Evolutionary conservation across 2,797 vertebrate genomes (phyloP).

Genomic region (Phataginus tetradactyla): DNA sequence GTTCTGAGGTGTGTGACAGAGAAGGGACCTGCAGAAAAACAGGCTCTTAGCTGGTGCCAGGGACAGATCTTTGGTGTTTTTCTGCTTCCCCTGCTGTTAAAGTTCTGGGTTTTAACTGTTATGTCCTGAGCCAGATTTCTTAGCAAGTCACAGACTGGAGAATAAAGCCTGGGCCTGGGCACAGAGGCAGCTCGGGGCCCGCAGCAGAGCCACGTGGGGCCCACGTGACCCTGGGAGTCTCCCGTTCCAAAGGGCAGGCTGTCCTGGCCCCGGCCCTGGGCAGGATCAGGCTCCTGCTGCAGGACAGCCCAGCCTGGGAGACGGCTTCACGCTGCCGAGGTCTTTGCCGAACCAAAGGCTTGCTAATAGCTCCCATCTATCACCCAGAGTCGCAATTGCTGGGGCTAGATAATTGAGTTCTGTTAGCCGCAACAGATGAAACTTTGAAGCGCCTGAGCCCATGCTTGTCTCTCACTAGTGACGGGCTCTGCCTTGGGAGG

Average conservation of each 20-base stretch:
- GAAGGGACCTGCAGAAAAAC: neutral
- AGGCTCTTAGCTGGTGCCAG: neutral
- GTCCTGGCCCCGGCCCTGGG: neutral
- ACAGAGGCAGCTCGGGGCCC: neutral
- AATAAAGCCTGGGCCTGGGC: neutral
- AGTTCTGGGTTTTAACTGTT: neutral
- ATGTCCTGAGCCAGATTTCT: neutral
- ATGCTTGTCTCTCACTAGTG: neutral
- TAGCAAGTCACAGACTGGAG: neutral
- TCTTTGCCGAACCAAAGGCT: slow-evolving; percentile 31
- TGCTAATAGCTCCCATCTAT: slow-evolving; percentile 34
- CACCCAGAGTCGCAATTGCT: neutral
- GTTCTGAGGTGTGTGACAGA: neutral
- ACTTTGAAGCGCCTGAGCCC: neutral
- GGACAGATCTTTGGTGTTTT: neutral
- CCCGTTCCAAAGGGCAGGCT: neutral
- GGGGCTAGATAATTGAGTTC: slow-evolving; percentile 46
- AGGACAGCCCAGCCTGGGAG: neutral
- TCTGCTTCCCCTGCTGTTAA: neutral
- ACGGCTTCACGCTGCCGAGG: neutral
- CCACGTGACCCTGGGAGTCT: neutral
- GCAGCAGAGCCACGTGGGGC: neutral
- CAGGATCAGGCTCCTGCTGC: neutral
- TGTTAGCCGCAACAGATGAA: neutral
- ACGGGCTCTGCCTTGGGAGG: slow-evolving; percentile 29